Evolutionary conservation across 2,113 vertebrate species (phyloP), one percentile per base, ranked within the genome.

Genomic region (Rhinichthys klamathensis): DNA sequence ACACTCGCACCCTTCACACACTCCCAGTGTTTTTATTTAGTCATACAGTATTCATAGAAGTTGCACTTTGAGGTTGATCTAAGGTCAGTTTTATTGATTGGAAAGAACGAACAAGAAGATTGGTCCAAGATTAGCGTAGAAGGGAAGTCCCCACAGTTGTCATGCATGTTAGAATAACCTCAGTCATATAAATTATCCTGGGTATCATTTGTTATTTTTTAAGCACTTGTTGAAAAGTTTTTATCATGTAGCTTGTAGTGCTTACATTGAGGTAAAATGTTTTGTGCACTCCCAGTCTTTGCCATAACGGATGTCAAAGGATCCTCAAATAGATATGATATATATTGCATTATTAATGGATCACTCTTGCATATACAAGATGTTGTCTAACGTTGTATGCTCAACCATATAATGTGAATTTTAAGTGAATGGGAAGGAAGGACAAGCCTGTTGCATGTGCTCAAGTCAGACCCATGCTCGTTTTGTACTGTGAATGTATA

Each of bases 11-110:
- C 88, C 88, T 58, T 88, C 90, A 23, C 87, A 88, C 8, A 89
- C 91, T 23, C 91, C 93, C 75, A 92, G 88, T 32, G 72, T 93
- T 38, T 90, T 80, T n/a, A 90, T 95, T 65, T 95, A 88, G 80
- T 3, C 8, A 12, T 30, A 35, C n/a, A 25, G 49, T 60, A 16
- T 49, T 74, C 41, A 70, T 8, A 15, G 54, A 18, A 49, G 21
- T 61, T 9, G 51, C 25, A 44, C 46, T 76, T 54, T 60, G 67
- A 75, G 82, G 73, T 23, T 61, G 51, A 51, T 32, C 51, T 5
- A 72, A 30, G 4, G 41, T 21, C 54, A 41, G 51, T 51, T 38
- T 61, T 63, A 44, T 10, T 54, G 49, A 54, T 78, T 3, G 10
- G 16, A 78, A 49, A 25, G 72, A 49, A 25, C 44, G 25, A 65